Evolutionary conservation across 2,888 invertebrate genomes (phyloP).

Genomic region (Alviniconcha strummeri): DNA sequence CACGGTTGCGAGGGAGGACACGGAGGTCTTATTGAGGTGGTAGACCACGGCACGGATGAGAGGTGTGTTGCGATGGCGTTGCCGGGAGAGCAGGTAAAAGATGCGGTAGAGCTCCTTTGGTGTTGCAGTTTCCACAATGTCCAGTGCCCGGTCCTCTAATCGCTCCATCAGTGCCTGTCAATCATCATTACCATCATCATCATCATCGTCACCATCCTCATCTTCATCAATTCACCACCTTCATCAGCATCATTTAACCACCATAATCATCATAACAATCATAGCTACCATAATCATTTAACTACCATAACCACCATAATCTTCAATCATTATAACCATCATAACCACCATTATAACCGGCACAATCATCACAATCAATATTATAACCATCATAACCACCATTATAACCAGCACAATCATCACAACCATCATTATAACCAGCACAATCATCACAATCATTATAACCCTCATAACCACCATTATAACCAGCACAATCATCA

Average conservation of each 20-base stretch:
- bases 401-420: too few relatives aligned
- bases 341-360: too few relatives aligned
- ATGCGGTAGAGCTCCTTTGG: conserved; percentile 43
- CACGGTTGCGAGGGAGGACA: conserved; percentile 31
- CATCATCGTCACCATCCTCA: not conserved
- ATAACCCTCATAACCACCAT: too few relatives aligned
- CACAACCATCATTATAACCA: too few relatives aligned
- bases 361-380: too few relatives aligned
- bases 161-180: conserved; percentile 21
- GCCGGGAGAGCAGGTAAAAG: conserved; percentile 40
- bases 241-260: not conserved
- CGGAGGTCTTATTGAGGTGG: conserved; percentile 38
- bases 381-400: too few relatives aligned
- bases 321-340: too few relatives aligned
- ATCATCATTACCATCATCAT: not conserved
- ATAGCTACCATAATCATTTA: not conserved
- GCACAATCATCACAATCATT: too few relatives aligned
- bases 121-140: conserved; percentile 39
- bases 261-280: not conserved
- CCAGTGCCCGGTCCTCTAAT: conserved; percentile 41
- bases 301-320: too few relatives aligned
- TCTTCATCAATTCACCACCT: not conserved
- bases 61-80: conserved; percentile 40
- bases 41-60: conserved; percentile 41
- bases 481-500: too few relatives aligned